Base-by-base conservation (phyloP, 2,888 invertebrate genomes). In the Drosophila recens region DNA sequence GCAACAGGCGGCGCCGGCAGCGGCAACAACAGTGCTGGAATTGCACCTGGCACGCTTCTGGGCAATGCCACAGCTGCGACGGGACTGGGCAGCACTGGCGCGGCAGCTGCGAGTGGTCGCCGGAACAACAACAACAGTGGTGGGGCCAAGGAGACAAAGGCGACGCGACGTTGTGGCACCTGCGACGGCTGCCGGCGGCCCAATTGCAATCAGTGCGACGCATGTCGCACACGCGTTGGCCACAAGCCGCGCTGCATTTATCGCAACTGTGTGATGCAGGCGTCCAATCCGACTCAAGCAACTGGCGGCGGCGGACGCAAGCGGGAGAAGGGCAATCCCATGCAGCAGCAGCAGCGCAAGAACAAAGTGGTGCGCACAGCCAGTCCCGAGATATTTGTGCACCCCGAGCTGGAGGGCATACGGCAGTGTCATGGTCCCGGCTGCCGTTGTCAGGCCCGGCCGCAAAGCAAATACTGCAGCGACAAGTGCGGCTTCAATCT, bases 401-500 rank as follows among this genome's bases (percentile, higher is more conserved):
- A 93, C 82, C 93, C 93, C 91, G 27, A 95, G 93, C 94, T 95
- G 0, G 92, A 94, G 11, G 94, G 94, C 40, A 94, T 96, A 0
- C 93, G 96, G 1, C 99, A 99, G 89, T 99, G 99, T 92, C 96
- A 96, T 90, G 99, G 99, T 0, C 98, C 98, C 0, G 95, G 95
- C 59, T 99, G 99, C 92, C 94, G 94, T 0, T 95, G 95, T 66
- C 95, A 95, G 42, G 97, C 98, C 0, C 94, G 96, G 13, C 93
- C 94, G 0, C 95, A 95, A 42, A 98, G 98, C 68, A 99, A 99
- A 93, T 99, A 99, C 91, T 99, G 99, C 91, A 96, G 97, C 8
- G 96, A 98, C 76, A 95, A 96, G 76, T 99, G 99, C 91, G 99
- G 99, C 0, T 94, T 98, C 89, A 95, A 96, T 87, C 93, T 99